Base-by-base conservation (phyloP, 2,113 vertebrate genomes). In the Nothobranchius furzeri region DNA sequence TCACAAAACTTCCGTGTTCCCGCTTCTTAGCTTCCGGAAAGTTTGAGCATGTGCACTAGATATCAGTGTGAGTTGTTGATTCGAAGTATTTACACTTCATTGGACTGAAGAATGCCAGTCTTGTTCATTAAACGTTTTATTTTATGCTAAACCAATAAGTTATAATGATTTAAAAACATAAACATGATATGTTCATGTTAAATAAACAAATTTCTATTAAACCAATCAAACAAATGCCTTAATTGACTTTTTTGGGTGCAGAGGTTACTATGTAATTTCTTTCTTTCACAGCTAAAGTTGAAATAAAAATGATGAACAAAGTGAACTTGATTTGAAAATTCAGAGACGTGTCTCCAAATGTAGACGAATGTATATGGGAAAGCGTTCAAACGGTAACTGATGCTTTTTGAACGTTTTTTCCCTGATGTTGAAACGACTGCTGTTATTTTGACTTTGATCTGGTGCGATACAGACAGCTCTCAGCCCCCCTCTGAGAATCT, bases 371-470 rank as follows among this genome's bases (percentile, higher is more conserved):
- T 50, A 0, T n/a, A 24, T 37, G 49, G 17, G 6, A 35, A 67
- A 53, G 56, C 30, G 10, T 61, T 69, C 30, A 64, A 73, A 64
- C 7, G 15, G 36, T 49, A 59, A 78, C 45, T 70, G 53, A 20
- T 43, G 52, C 37, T 57, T 47, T 52, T 68, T 75, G 52, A 63
- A 58, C 40, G 55, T 9, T 54, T 61, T 47, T 54, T 30, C 24
- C 60, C 37, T 49, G 35, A 11, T 55, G 30, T 43, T 60, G 53
- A 83, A 57, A 17, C 51, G 58, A 53, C 54, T 52, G 63, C 68
- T 50, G 46, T 69, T 60, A 56, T 60, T 75, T 69, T 54, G n/a
- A 9, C 17, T 82, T 75, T 76, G 70, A 72, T 77, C 68, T 37
- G 47, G 12, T 12, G 36, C 24, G 59, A 36, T 60, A 1, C 46